Base-by-base conservation (phyloP, 2,797 vertebrate species). In the Eurystomus glaucurus region DNA sequence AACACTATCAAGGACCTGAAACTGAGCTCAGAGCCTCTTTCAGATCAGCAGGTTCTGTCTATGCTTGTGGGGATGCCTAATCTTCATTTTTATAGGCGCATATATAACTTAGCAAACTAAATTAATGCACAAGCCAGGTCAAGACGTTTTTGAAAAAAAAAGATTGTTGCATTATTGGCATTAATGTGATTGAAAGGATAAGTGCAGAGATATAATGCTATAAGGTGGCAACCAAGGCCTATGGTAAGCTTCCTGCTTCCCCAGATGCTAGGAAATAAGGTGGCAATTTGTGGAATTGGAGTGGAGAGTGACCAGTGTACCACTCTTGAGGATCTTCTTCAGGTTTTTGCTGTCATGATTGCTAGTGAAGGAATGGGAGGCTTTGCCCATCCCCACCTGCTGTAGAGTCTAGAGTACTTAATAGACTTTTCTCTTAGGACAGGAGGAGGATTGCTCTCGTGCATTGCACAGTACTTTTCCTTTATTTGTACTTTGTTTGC, bases 81-180 rank as follows among this genome's bases (percentile, higher is more conserved):
- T 92, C 94, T 91, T 84, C 68, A 72, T 88, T 95, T 97, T 95
- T 94, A 95, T 79, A 81, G 79, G 39, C 83, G 37, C 81, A 85
- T 91, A 93, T 94, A 83, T 89, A 94, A 95, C 61, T 78, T 80
- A 48, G 68, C 81, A 80, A 85, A 58, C 68, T 80, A 93, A 94
- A 94, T 89, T 75, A 91, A 90, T 90, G 72, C 85, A 92, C 21
- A 72, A 83, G 37, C 52, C 91, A 93, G 84, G 86, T 94, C 93
- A 93, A 90, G 94, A 92, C 71, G 64, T 89, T 96, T 95, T 68
- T 89, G 77, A 94, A 94, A 86, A 57, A 76, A 89, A 93, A 94
- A 93, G 64, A 89, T 85, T 92, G 60, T 83, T 92, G 60, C 75
- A n/a, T 95, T 93, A 96, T 88, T 89, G 54, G 55, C 85, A 89